These are phyloP conservation scores for Dryobotodes eremita DNA, from an alignment of 2,888 invertebrate genomes.

Conservation along the genomic window DNA sequence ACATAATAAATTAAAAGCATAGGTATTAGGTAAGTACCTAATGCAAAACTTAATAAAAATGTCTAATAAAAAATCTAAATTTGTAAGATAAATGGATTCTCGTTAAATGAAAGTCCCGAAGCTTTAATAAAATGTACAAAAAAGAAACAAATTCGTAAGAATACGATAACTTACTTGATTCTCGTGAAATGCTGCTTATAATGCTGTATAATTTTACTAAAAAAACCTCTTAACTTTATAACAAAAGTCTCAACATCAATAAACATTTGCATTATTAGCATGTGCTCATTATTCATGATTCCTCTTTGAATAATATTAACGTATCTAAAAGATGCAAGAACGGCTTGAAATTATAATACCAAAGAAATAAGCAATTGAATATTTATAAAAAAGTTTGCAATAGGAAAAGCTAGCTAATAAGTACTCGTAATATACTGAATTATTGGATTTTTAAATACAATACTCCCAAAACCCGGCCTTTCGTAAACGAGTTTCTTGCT, in stretches of 20 bases:
- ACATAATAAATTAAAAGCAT: neutral
- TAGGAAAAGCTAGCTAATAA: neutral
- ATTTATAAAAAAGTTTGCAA: neutral
- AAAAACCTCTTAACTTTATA: conserved; percentile 1
- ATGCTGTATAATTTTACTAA: neutral
- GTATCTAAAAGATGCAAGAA: conserved; percentile 4
- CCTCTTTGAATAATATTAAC: conserved; percentile 21
- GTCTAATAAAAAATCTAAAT: neutral
- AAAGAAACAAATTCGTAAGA: neutral
- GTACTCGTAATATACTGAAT: neutral
- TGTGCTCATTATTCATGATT: conserved; percentile 22
- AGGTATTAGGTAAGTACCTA: neutral
- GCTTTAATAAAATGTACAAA: neutral
- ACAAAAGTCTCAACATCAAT: conserved; percentile 22
- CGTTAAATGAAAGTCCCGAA: neutral
- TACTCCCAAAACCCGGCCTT: neutral
- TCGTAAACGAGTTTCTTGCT: conserved; percentile 13
- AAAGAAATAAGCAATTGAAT: neutral
- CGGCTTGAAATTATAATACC: neutral
- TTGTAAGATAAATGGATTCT: neutral
- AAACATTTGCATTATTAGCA: conserved; percentile 32
- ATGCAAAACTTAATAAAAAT: neutral
- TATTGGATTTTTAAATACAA: conserved; percentile 1
- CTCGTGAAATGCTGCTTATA: neutral
- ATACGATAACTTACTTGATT: neutral